Percentiles rank a stretch among this genome's conserved stretches.
Conservation (phyloP, 2,797 vertebrate genomes). For the Takifugu rubripes region DNA sequence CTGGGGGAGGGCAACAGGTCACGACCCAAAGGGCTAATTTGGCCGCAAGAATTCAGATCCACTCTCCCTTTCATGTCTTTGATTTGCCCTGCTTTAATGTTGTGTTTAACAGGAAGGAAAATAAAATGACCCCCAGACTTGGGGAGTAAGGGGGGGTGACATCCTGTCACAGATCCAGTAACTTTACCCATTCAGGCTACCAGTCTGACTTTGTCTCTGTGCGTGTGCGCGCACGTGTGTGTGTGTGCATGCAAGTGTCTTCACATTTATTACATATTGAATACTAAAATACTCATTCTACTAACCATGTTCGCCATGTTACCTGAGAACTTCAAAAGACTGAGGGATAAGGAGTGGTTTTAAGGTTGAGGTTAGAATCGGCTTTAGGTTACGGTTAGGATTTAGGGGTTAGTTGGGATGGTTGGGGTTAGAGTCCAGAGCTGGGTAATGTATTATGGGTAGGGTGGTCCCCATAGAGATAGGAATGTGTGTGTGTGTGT, state of each 20-base stretch:
- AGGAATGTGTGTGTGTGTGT: conserved; percentile 7
- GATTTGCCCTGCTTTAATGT: conserved; percentile 3
- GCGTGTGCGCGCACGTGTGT: conserved; percentile 12
- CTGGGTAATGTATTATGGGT: no score
- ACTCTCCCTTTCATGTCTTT: no score
- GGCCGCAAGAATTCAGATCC: conserved; percentile 1
- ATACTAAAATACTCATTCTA: no score
- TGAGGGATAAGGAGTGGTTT: no score
- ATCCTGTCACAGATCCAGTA: conserved; percentile 65
- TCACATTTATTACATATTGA: no score
- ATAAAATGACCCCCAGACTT: conserved; percentile 50
- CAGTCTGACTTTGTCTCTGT: conserved; percentile 54
- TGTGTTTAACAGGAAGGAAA: conserved; percentile 3
- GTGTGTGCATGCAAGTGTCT: neutral
- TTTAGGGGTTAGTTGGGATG: no score
- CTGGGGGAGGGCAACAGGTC: conserved; percentile 12
- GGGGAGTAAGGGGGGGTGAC: conserved; percentile 46
- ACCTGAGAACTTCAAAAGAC: no score
- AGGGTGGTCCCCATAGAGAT: no score
- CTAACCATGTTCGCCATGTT: no score
- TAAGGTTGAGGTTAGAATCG: no score
- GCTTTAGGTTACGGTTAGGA: no score
- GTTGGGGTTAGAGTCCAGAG: no score
- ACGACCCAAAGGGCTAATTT: conserved; percentile 16
- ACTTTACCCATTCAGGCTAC: conserved; percentile 64